Percentiles rank a stretch among this genome's conserved stretches.
Evolutionary conservation across 2,113 vertebrate genomes (phyloP).

Genomic region (Pycnonotus jocosus): DNA sequence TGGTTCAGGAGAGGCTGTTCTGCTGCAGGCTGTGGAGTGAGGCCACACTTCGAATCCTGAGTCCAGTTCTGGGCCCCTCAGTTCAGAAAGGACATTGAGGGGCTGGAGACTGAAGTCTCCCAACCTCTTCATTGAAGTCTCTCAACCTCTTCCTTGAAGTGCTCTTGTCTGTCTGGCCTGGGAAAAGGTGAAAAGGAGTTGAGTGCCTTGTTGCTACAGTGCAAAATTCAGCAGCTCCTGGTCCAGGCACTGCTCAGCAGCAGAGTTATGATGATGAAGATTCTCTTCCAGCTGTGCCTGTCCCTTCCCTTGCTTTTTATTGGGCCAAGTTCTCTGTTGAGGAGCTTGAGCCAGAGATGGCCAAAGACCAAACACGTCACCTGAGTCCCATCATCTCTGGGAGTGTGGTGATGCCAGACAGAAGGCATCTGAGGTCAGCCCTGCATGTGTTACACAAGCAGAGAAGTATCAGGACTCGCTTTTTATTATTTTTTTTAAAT

Average conservation of each 20-base stretch:
- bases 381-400: not conserved
- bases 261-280: not conserved
- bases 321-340: not conserved
- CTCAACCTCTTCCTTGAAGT: not conserved
- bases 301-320: not conserved
- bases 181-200: not conserved
- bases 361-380: not conserved
- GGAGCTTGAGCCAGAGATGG: not conserved
- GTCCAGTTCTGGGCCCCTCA: not conserved
- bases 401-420: not conserved
- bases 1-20: not conserved
- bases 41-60: not conserved
- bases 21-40: not conserved
- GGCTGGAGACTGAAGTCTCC: not conserved
- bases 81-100: accelerated
- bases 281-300: not conserved
- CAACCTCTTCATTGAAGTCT: not conserved
- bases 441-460: not conserved
- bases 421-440: constrained; percentile 40
- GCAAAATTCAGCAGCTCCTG: not conserved
- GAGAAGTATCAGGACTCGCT: not conserved
- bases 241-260: not conserved
- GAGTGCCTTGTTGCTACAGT: not conserved
- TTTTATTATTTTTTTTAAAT: not conserved
- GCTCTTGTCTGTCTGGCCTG: not conserved